These are phyloP conservation scores for Vicugna pacos DNA, from an alignment of 2,113 vertebrate species.

Conservation along the genomic window DNA sequence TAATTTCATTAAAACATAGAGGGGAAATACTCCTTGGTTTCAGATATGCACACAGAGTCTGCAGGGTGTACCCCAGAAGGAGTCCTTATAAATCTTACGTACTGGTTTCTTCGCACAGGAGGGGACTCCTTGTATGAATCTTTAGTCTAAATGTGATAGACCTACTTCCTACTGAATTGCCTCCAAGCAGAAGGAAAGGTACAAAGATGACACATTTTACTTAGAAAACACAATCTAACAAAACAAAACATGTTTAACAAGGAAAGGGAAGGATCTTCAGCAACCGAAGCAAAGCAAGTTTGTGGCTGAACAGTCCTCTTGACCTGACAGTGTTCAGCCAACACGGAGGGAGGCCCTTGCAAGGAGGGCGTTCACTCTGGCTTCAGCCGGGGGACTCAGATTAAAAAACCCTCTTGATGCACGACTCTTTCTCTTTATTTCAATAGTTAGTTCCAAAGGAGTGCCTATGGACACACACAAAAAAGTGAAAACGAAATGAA, in stretches of 20 bases:
- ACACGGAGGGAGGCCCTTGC: neutral
- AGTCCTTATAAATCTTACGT: conserved; percentile 68
- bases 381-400: neutral
- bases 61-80: conserved; percentile 4
- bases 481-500: neutral
- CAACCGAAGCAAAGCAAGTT: neutral
- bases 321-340: neutral
- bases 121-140: conserved; percentile 54
- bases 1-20: neutral
- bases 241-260: conserved; percentile 53
- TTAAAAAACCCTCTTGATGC: neutral
- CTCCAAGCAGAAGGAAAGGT: conserved; percentile 76
- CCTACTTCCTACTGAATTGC: conserved; percentile 36
- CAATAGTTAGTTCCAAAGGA: neutral
- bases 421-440: neutral
- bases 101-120: conserved; percentile 63
- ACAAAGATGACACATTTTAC: conserved; percentile 69
- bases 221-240: neutral
- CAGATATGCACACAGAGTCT: neutral
- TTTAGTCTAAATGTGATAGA: conserved; percentile 33
- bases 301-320: neutral
- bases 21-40: neutral
- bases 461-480: neutral
- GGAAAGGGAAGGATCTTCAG: neutral
- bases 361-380: neutral